Percentiles rank a stretch among this genome's conserved stretches.
These are phyloP conservation scores for Ammodytes marinus DNA, from an alignment of 2,113 vertebrate species.

Conservation along the genomic window DNA sequence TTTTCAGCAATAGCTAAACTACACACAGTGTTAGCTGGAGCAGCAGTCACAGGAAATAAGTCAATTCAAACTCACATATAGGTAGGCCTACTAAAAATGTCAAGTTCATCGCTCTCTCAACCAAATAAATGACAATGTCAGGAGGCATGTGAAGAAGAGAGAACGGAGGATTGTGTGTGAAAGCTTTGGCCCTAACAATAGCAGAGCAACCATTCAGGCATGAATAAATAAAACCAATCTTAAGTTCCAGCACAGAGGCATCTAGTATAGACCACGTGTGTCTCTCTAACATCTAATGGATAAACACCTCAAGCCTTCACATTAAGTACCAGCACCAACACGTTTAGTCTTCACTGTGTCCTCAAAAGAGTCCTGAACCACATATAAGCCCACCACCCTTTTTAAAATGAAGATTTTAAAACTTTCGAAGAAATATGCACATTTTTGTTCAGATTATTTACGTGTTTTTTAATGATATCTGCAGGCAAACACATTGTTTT, in stretches of 20 bases:
- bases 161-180: constrained; percentile 31
- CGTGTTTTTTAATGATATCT: too few species aligned
- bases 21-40: not conserved
- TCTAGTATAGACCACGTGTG: not conserved
- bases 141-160: constrained; percentile 14
- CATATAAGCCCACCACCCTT: not conserved
- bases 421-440: not conserved
- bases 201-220: constrained; percentile 33
- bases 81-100: not conserved
- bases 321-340: not conserved
- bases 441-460: too few species aligned
- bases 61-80: constrained; percentile 19
- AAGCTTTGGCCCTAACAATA: constrained; percentile 39
- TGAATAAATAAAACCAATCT: constrained; percentile 53
- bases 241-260: not conserved
- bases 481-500: too few species aligned
- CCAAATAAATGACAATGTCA: constrained; percentile 28
- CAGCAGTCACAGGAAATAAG: not conserved
- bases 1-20: not conserved
- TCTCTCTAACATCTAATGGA: not conserved
- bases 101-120: constrained; percentile 11
- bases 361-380: not conserved
- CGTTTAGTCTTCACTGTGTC: not conserved
- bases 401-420: not conserved
- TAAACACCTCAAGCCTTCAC: not conserved